phyloP scores from a whole-genome alignment of 2,797 vertebrate genomes.

The Cirrhinus mrigala region DNA sequence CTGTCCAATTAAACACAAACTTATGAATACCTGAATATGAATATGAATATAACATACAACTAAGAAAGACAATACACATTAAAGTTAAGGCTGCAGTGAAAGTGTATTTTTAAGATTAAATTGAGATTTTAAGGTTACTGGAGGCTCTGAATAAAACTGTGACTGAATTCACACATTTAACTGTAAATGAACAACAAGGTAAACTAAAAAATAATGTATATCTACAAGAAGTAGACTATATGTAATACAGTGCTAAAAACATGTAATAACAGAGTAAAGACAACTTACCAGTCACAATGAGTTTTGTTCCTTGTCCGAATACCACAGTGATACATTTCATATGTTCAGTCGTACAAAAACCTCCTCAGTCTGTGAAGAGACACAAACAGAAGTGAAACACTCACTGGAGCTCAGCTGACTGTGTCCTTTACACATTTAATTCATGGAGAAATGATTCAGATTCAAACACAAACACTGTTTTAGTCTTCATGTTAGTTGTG shows the following conservation, averaged over 20 bases:
- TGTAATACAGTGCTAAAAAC: not conserved
- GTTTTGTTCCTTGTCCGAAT: conserved; percentile 74
- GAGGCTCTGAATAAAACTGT: not conserved
- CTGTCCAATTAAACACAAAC: not conserved
- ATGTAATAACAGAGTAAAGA: not conserved
- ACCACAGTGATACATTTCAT: conserved; percentile 74
- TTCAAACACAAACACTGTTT: not conserved
- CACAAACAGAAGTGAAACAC: conserved; percentile 41
- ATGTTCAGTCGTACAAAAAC: conserved; percentile 61
- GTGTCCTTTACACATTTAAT: not conserved
- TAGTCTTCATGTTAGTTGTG: not conserved
- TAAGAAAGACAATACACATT: no score
- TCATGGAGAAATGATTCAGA: not conserved
- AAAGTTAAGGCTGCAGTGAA: no score
- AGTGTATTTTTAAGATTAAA: no score
- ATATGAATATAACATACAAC: not conserved
- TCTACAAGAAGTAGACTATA: not conserved
- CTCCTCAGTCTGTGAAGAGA: conserved; percentile 36
- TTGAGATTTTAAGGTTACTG: no score
- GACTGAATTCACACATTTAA: not conserved
- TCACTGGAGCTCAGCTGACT: not conserved
- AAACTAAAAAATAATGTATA: not conserved
- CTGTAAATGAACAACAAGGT: not conserved
- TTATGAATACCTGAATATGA: no score
- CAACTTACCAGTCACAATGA: conserved; percentile 69